Conservation (phyloP, 2,113 vertebrate genomes). For the Hemicordylus capensis region DNA sequence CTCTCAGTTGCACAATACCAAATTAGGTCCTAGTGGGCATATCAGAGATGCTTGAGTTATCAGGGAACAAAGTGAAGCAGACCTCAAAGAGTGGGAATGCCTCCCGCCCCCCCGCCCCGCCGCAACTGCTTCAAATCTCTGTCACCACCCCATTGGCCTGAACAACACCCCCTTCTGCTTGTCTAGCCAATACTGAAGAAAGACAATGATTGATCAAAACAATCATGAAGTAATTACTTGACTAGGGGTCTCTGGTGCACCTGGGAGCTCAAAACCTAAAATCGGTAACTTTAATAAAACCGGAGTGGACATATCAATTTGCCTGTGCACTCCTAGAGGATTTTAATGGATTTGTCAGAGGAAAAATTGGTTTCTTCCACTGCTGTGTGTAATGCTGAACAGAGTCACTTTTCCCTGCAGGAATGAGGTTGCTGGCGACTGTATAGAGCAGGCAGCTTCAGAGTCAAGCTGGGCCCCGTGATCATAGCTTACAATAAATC, state of each 20-base stretch:
- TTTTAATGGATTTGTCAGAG: not conserved
- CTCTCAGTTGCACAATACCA: too few species aligned
- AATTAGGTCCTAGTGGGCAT: not conserved
- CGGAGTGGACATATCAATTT: slow-evolving; percentile 18
- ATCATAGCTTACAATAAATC: slow-evolving; percentile 29
- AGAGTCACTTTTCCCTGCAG: not conserved
- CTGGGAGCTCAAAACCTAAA: not conserved
- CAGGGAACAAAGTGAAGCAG: not conserved
- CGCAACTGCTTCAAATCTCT: not conserved
- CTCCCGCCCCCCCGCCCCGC: too few species aligned
- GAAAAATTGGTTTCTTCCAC: slow-evolving; percentile 15
- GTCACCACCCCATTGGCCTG: not conserved
- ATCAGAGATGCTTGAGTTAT: not conserved
- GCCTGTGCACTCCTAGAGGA: not conserved
- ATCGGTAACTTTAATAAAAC: slow-evolving; percentile 23
- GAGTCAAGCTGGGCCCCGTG: not conserved
- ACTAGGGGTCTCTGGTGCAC: not conserved
- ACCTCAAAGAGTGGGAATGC: not conserved
- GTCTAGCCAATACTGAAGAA: not conserved
- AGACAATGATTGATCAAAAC: not conserved
- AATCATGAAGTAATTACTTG: not conserved
- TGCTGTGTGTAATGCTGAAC: not conserved
- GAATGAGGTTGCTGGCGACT: slow-evolving; percentile 15
- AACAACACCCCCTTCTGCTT: not conserved
- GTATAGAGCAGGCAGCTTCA: slow-evolving; percentile 17